Conservation (phyloP, 2,113 vertebrate genomes). For the Alouatta palliata region DNA sequence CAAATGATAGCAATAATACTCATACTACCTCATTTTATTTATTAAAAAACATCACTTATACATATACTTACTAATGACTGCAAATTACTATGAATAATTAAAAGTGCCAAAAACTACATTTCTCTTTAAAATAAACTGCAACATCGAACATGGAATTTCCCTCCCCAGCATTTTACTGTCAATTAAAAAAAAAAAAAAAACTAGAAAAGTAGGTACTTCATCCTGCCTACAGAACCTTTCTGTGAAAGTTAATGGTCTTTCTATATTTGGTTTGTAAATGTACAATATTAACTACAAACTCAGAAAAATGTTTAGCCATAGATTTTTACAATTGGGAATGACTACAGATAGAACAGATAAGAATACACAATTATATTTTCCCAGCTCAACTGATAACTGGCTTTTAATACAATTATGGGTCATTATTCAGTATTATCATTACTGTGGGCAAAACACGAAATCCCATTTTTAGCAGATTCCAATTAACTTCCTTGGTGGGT, state of each 20-base stretch:
- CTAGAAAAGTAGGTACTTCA: neutral
- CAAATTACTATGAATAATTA: neutral
- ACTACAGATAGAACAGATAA: neutral
- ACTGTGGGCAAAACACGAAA: conserved; percentile 21
- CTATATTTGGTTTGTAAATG: neutral
- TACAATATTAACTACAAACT: neutral
- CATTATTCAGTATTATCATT: conserved; percentile 40
- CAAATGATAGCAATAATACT: neutral
- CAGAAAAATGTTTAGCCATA: neutral
- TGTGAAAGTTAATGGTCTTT: neutral
- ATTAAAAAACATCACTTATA: neutral
- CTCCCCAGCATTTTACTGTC: neutral
- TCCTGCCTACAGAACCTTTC: neutral
- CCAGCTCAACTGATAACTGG: conserved; percentile 22
- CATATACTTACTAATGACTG: neutral
- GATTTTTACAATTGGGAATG: neutral
- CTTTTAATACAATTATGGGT: conserved; percentile 58
- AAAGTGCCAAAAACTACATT: conserved; percentile 6
- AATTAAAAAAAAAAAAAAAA: neutral
- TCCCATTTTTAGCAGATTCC: conserved; percentile 49
- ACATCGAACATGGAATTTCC: neutral
- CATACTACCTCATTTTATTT: neutral
- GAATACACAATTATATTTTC: neutral
- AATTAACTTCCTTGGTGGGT: conserved; percentile 20
- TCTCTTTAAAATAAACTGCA: conserved; percentile 6